Base-by-base conservation (phyloP, 2,797 vertebrate species). In the Anguilla pacifica region DNA sequence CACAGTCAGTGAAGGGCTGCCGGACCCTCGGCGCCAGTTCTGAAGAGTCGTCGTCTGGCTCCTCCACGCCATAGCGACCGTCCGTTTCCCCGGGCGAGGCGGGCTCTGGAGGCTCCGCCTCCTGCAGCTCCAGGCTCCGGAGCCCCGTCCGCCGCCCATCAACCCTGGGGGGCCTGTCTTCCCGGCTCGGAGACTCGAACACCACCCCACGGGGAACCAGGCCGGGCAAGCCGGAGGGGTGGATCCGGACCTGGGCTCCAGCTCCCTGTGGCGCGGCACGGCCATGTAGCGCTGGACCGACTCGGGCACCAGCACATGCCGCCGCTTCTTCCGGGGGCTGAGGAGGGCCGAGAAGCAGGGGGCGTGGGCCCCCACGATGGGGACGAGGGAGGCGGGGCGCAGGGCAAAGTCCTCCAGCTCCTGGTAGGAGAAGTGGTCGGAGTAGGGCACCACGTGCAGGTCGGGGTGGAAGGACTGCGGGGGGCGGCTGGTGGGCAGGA, bases 361-460 rank as follows among this genome's bases (percentile, higher is more conserved):
- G 77, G 96, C 86, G 22, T 93, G 96, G 28, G 84, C 91, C 22
- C 94, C 96, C 79, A 99, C 95, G 0, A 99, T 98, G 3, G 99
- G 98, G 6, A 98, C 83, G 85, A 99, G 59, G 0, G 94, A 95
- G 67, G 94, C 94, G 2, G 99, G 99, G 19, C 91, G 96, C 89
- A 99, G 92, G 0, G 96, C 97, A 92, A 99, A 99, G 90, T 98
- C 96, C 0, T 94, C 91, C 72, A 99, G 95, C 92, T 99, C 98
- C 0, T 94, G 94, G 88, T 96, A 99, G 82, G 98, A 98, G 0
- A 98, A 99, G 91, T 99, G 99, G 90, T 99, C 99, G 0, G 99
- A 99, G 92, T 99, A 99, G 0, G 98, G 98, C 90, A 99, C 87
- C 39, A 96, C 90, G 31, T 98, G 90, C 61, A 98, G 87, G 0